A percentile compares a stretch with the other conserved stretches of the same genome.
Evolutionary conservation across 2,113 vertebrate genomes (phyloP).

Genomic region (Papio anubis): DNA sequence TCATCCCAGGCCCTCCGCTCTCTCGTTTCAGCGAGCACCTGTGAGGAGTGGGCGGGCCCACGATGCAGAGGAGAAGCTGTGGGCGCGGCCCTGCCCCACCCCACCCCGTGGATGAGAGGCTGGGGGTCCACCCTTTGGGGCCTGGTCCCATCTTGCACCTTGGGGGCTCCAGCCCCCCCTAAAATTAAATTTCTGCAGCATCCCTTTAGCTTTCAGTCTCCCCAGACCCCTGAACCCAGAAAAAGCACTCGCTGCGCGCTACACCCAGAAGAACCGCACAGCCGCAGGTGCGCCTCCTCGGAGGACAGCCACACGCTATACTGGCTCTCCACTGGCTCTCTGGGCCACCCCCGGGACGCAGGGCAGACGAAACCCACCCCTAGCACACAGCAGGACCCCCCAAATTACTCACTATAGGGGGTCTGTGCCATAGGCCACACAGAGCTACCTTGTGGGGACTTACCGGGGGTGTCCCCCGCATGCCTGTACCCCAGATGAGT

Average conservation of each 20-base stretch:
- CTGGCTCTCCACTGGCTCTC: background rate
- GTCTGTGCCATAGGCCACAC: too few species aligned
- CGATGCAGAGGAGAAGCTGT: too few species aligned
- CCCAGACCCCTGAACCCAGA: background rate
- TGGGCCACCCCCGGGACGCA: too few species aligned
- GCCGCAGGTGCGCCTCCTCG: too few species aligned
- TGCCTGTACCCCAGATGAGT: background rate
- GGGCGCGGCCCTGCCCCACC: too few species aligned
- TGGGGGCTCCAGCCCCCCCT: background rate
- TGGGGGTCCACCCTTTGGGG: too few species aligned
- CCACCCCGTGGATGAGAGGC: too few species aligned
- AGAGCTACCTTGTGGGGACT: too few species aligned
- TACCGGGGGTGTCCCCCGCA: too few species aligned
- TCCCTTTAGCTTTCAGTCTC: background rate
- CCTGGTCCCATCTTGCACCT: slow-evolving; percentile 42
- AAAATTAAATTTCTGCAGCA: too few species aligned
- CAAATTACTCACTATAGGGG: background rate
- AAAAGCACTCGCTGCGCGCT: background rate
- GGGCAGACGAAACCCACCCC: background rate
- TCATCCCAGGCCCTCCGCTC: background rate
- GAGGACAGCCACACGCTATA: background rate
- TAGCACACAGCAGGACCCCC: background rate
- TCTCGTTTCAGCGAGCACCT: slow-evolving; percentile 69
- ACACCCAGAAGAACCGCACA: background rate
- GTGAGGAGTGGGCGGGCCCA: background rate